phyloP scores from a whole-genome alignment of 2,888 invertebrate genomes.

The Protodeltote pygarga region DNA sequence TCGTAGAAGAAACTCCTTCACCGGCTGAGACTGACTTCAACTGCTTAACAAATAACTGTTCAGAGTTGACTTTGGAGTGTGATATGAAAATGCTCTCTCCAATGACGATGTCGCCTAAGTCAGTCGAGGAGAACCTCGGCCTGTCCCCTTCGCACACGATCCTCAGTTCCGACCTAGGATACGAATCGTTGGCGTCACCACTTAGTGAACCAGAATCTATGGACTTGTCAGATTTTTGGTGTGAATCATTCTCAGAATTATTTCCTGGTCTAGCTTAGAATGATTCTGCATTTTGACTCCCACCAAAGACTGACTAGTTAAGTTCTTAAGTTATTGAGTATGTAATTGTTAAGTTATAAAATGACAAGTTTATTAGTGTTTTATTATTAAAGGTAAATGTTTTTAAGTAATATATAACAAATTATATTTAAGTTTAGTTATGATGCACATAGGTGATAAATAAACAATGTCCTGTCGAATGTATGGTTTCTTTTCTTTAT shows the following conservation, averaged over 20 bases:
- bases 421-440: constrained; percentile 52
- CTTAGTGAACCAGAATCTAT: constrained; percentile 80
- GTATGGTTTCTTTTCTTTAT: constrained; percentile 26
- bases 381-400: constrained; percentile 43
- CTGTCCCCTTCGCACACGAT: constrained; percentile 78
- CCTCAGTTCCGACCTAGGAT: constrained; percentile 80
- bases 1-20: constrained; percentile 69
- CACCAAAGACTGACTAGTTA: constrained; percentile 84
- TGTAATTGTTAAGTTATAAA: constrained; percentile 56
- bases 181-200: constrained; percentile 82
- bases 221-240: constrained; percentile 90
- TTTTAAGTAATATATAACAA: constrained; percentile 49
- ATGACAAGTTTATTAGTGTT: constrained; percentile 59
- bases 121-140: constrained; percentile 70
- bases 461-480: constrained; percentile 58
- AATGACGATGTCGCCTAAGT: constrained; percentile 72
- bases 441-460: constrained; percentile 71
- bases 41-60: constrained; percentile 60
- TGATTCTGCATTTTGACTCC: constrained; percentile 64
- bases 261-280: constrained; percentile 90
- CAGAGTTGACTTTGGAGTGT: constrained; percentile 68
- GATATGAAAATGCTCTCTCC: constrained; percentile 82
- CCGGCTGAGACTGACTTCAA: constrained; percentile 68
- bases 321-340: constrained; percentile 56
- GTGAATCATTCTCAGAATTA: constrained; percentile 91